phyloP scores from a whole-genome alignment of 2,113 vertebrate species.

The Bubo bubo region DNA sequence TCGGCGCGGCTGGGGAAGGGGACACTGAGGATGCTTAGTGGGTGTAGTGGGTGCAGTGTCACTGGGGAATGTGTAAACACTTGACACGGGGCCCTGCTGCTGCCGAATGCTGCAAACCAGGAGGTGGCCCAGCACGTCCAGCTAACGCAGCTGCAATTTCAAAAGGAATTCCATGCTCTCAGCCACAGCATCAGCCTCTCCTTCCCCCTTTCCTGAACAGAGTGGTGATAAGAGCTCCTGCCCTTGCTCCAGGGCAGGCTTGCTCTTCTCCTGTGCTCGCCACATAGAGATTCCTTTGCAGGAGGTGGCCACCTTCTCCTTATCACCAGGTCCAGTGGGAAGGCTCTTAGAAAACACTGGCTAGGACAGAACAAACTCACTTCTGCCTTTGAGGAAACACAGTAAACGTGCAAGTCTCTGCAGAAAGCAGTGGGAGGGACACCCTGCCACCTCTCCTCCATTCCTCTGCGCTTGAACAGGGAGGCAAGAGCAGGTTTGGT shows the following conservation, averaged over 20 bases:
- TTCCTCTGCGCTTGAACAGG: neutral
- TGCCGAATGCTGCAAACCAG: neutral
- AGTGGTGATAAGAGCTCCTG: neutral
- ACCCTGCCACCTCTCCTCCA: too few relatives aligned
- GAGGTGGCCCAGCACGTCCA: neutral
- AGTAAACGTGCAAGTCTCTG: neutral
- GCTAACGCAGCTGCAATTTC: neutral
- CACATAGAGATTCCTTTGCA: neutral
- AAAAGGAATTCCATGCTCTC: neutral
- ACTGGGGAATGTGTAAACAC: neutral
- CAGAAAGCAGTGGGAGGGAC: neutral
- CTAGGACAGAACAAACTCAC: neutral
- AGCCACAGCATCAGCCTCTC: neutral
- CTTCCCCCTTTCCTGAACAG: neutral
- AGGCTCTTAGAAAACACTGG: neutral
- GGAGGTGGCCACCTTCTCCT: neutral
- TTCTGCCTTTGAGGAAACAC: neutral
- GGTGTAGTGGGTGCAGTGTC: neutral
- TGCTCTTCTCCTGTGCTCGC: neutral
- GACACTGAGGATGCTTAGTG: neutral
- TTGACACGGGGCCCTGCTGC: neutral
- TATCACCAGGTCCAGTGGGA: neutral
- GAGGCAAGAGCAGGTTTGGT: too few relatives aligned
- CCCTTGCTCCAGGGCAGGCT: neutral
- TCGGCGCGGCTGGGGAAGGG: fast-evolving